Evolutionary conservation across 2,888 invertebrate genomes (phyloP).

Genomic region (Apamea epomidion): DNA sequence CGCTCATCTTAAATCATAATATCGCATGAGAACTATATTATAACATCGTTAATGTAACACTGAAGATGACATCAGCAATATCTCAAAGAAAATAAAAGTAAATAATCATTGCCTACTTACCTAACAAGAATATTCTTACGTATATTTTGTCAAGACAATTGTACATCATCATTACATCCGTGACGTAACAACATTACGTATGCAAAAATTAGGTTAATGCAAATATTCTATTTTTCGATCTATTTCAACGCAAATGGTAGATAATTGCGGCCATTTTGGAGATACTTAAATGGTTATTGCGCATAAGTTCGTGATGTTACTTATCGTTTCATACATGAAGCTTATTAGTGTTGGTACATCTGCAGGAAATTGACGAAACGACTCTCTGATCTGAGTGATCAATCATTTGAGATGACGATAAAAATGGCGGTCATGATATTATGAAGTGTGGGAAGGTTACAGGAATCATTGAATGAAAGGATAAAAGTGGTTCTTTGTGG

Average conservation of each 20-base stretch:
- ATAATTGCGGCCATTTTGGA: slow-evolving; percentile 56
- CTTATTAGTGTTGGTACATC: slow-evolving; percentile 49
- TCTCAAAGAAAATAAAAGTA: slow-evolving; percentile 24
- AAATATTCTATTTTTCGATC: slow-evolving; percentile 54
- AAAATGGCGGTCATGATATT: slow-evolving; percentile 21
- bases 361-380: slow-evolving; percentile 48
- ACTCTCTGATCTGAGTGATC: slow-evolving; percentile 21
- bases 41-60: not conserved
- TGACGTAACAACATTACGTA: slow-evolving; percentile 50
- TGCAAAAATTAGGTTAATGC: slow-evolving; percentile 59
- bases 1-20: not conserved
- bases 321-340: slow-evolving; percentile 44
- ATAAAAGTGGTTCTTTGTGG: too few species aligned
- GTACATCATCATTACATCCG: slow-evolving; percentile 30
- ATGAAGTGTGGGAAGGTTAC: slow-evolving; percentile 26
- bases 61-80: slow-evolving; percentile 5
- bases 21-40: not conserved
- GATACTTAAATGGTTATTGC: slow-evolving; percentile 56
- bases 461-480: not conserved
- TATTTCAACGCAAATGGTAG: slow-evolving; percentile 52
- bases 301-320: slow-evolving; percentile 57
- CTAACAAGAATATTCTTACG: slow-evolving; percentile 39
- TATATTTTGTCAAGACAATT: slow-evolving; percentile 36
- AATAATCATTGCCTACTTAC: slow-evolving; percentile 33
- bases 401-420: slow-evolving; percentile 47